Percentiles rank a stretch among this genome's conserved stretches.
Evolutionary conservation across 2,888 invertebrate species (phyloP).

Genomic region (Diloba caeruleocephala): DNA sequence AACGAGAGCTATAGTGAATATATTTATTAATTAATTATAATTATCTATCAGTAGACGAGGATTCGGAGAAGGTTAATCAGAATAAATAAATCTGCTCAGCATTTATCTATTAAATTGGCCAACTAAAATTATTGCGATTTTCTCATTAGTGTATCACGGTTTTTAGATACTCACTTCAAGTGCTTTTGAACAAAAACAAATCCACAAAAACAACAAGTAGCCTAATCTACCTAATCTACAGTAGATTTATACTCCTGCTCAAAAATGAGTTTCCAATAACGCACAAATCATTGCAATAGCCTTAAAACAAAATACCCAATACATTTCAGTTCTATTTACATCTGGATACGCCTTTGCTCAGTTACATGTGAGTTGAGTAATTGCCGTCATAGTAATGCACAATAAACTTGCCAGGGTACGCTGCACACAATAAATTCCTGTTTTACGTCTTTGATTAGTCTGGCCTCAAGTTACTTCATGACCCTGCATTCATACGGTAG

Average conservation of each 20-base stretch:
- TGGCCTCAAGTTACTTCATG: conserved; percentile 80
- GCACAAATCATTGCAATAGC: conserved; percentile 24
- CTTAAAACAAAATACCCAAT: conserved; percentile 24
- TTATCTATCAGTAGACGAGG: no score
- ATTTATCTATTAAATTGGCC: no score
- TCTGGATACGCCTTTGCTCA: conserved; percentile 43
- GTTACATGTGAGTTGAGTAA: conserved; percentile 82
- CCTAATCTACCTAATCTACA: no score
- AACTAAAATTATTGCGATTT: no score
- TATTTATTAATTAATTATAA: no score
- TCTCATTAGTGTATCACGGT: no score
- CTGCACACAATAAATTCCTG: conserved; percentile 85
- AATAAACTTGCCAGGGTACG: conserved; percentile 84
- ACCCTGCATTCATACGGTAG: conserved; percentile 56
- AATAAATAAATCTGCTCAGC: no score
- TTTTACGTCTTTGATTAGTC: conserved; percentile 87
- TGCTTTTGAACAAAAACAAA: no score
- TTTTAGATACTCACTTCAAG: no score
- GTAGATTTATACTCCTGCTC: background rate
- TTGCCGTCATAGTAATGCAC: conserved; percentile 84
- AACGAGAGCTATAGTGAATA: no score
- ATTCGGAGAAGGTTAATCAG: no score
- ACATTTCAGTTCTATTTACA: conserved; percentile 15
- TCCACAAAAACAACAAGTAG: background rate
- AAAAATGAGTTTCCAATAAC: conserved; percentile 23